phyloP scores from a whole-genome alignment of 2,797 vertebrate genomes.

The Loriculus beryllinus region DNA sequence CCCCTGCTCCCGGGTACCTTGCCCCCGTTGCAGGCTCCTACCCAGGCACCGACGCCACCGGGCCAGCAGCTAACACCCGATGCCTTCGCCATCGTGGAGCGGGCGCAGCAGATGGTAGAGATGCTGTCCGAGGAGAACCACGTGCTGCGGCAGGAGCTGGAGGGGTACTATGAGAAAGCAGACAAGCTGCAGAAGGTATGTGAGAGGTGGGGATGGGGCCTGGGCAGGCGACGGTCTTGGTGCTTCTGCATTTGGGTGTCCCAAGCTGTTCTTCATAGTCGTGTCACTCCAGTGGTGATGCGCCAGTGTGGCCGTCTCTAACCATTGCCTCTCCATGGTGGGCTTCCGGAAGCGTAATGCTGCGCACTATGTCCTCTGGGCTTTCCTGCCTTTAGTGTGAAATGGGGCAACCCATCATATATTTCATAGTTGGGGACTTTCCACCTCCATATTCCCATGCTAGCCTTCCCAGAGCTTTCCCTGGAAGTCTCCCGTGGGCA shows the following conservation, averaged over 20 bases:
- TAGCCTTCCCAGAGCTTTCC: not conserved
- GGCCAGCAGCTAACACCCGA: constrained; percentile 77
- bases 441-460: not conserved
- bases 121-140: constrained; percentile 84
- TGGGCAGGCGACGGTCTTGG: not conserved
- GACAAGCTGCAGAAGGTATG: constrained; percentile 83
- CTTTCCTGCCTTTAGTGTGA: not conserved
- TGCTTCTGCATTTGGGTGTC: not conserved
- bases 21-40: constrained; percentile 49
- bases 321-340: not conserved
- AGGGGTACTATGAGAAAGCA: constrained; percentile 80
- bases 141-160: constrained; percentile 80
- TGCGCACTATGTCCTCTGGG: not conserved
- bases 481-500: not conserved
- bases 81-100: constrained; percentile 80
- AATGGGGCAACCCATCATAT: not conserved
- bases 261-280: not conserved
- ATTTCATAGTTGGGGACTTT: not conserved
- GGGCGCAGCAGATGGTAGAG: constrained; percentile 86
- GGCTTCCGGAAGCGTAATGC: not conserved
- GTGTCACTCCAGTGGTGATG: not conserved
- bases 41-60: constrained; percentile 18
- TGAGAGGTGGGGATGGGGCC: not conserved
- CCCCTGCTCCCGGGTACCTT: constrained; percentile 69
- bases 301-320: not conserved